A percentile compares a stretch with the other conserved stretches of the same genome.
Conservation (phyloP, 2,888 invertebrate genomes). For the Drosophila mimica region DNA sequence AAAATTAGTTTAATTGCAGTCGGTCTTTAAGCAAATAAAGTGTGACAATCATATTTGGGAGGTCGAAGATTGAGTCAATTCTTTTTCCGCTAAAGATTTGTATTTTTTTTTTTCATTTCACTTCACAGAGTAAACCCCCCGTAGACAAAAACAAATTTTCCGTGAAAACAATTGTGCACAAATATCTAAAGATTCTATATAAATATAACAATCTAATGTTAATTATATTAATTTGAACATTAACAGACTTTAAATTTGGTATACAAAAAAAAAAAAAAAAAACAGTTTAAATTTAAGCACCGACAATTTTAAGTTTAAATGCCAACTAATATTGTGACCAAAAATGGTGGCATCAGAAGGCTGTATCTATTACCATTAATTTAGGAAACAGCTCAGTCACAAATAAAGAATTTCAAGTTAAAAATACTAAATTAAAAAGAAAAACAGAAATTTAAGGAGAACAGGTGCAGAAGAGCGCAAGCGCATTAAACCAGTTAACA, state of each 20-base stretch:
- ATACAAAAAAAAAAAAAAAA: not conserved
- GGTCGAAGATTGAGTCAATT: conserved; percentile 3
- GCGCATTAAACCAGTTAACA: conserved; percentile 61
- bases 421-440: conserved; percentile 10
- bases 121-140: conserved; percentile 7
- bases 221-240: conserved; percentile 47
- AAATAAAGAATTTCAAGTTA: conserved; percentile 3
- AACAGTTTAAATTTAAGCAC: not conserved
- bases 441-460: conserved; percentile 38
- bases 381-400: conserved; percentile 22
- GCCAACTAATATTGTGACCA: conserved; percentile 1
- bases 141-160: conserved; percentile 23
- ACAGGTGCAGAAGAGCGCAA: conserved; percentile 41
- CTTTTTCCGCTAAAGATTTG: conserved; percentile 23
- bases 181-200: conserved; percentile 5
- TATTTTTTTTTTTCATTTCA: conserved; percentile 6
- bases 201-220: conserved; percentile 41
- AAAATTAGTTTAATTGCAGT: conserved; percentile 2
- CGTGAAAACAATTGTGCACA: conserved; percentile 37
- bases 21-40: conserved; percentile 9
- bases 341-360: conserved; percentile 33
- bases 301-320: conserved; percentile 6
- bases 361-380: conserved; percentile 61
- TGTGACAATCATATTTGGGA: conserved; percentile 24
- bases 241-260: not conserved